phyloP scores from a whole-genome alignment of 2,888 invertebrate genomes.

The Hypsopygia costalis region DNA sequence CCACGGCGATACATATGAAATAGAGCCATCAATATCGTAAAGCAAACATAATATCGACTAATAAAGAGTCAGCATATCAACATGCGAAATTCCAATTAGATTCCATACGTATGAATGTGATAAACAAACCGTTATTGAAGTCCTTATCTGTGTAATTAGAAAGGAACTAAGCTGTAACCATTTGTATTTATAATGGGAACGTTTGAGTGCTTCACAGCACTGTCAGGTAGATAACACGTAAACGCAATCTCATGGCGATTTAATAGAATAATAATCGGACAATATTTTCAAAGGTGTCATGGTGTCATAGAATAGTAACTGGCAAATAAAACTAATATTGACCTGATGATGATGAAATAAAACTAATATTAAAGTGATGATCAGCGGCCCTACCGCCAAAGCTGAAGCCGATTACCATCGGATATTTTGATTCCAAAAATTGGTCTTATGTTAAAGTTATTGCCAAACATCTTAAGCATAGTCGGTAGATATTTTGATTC shows the following conservation, averaged over 20 bases:
- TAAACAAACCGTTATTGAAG: conserved; percentile 76
- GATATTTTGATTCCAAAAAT: no score
- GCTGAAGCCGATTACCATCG: no score
- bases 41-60: conserved; percentile 77
- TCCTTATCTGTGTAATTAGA: conserved; percentile 78
- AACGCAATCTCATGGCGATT: conserved; percentile 26
- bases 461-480: no score
- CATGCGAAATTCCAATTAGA: conserved; percentile 80
- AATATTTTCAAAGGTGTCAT: no score
- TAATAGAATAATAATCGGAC: neutral
- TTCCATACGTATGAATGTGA: conserved; percentile 76
- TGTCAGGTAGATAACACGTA: conserved; percentile 49
- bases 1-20: conserved; percentile 59
- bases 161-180: conserved; percentile 75
- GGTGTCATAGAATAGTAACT: no score
- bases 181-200: conserved; percentile 73
- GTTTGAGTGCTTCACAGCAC: conserved; percentile 55
- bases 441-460: no score
- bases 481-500: no score
- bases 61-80: conserved; percentile 76
- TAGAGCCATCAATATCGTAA: conserved; percentile 71
- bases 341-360: no score
- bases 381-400: no score
- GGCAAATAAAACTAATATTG: no score
- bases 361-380: no score